Percentiles rank a stretch among this genome's conserved stretches.
Conservation (phyloP, 2,113 vertebrate genomes). For the Oncorhynchus kisutch region DNA sequence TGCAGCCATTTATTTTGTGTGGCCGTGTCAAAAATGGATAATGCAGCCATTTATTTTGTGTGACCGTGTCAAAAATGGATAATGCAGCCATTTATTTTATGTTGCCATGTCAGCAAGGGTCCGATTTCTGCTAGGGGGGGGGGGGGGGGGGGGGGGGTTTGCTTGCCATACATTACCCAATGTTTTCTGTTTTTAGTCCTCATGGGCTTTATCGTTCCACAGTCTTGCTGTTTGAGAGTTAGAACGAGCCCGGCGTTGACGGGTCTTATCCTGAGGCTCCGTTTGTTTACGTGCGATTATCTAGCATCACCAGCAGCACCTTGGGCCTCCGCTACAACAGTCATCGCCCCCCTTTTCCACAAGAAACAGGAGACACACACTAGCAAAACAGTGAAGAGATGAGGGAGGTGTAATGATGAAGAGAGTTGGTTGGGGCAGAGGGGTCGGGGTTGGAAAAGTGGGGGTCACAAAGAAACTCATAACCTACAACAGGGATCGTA, state of each 20-base stretch:
- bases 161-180: too few relatives aligned
- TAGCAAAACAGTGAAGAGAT: slow-evolving; percentile 55
- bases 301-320: slow-evolving; percentile 55
- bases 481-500: background rate
- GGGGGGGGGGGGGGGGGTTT: too few relatives aligned
- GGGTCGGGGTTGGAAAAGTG: background rate
- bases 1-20: too few relatives aligned
- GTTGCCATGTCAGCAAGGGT: too few relatives aligned
- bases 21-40: too few relatives aligned
- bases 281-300: slow-evolving; percentile 59
- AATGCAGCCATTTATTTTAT: too few relatives aligned
- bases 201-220: too few relatives aligned
- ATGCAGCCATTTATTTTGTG: too few relatives aligned
- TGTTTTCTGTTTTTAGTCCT: too few relatives aligned
- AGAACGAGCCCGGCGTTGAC: background rate
- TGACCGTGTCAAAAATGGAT: too few relatives aligned
- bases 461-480: background rate
- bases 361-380: slow-evolving; percentile 65
- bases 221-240: too few relatives aligned
- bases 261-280: slow-evolving; percentile 35
- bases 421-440: background rate
- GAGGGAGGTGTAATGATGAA: background rate
- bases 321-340: slow-evolving; percentile 53
- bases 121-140: too few relatives aligned
- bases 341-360: slow-evolving; percentile 57